A percentile compares a stretch with the other conserved stretches of the same genome.
Conservation (phyloP, 2,113 vertebrate genomes). For the Bujurquina vittata region DNA sequence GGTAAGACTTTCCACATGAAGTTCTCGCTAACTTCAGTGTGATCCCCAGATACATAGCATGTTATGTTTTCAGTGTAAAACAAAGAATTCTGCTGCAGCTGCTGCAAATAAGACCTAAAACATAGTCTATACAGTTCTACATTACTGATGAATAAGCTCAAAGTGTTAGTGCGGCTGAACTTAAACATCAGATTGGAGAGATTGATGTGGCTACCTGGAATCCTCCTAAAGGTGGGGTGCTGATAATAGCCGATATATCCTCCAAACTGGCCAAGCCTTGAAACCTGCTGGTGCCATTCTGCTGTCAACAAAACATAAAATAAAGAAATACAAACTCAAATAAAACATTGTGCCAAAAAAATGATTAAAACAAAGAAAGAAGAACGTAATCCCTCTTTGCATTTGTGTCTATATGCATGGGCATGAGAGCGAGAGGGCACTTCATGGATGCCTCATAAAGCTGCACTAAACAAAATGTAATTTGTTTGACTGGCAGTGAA, state of each 20-base stretch:
- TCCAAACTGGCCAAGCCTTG: conserved; percentile 84
- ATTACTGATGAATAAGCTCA: neutral
- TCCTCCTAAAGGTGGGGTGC: conserved; percentile 85
- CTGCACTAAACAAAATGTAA: conserved; percentile 52
- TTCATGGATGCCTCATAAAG: conserved; percentile 28
- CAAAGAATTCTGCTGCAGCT: neutral
- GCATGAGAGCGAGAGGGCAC: neutral
- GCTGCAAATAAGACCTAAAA: neutral
- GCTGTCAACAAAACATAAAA: conserved; percentile 79
- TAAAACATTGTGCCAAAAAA: conserved; percentile 39
- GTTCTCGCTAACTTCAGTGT: neutral
- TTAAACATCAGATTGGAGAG: conserved; percentile 39
- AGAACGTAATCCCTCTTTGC: neutral
- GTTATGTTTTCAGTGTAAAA: conserved; percentile 7
- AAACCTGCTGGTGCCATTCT: conserved; percentile 82
- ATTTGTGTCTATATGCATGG: neutral
- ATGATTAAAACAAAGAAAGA: conserved; percentile 24
- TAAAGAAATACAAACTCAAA: conserved; percentile 59
- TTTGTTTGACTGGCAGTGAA: conserved; percentile 59
- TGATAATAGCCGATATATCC: conserved; percentile 85
- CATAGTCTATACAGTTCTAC: neutral
- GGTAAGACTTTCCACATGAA: neutral
- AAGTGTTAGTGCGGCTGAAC: neutral
- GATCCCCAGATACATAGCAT: neutral
- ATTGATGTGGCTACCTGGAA: conserved; percentile 85